These are phyloP conservation scores for Drosophila acutilabella DNA, from an alignment of 2,888 invertebrate genomes.

Conservation along the genomic window DNA sequence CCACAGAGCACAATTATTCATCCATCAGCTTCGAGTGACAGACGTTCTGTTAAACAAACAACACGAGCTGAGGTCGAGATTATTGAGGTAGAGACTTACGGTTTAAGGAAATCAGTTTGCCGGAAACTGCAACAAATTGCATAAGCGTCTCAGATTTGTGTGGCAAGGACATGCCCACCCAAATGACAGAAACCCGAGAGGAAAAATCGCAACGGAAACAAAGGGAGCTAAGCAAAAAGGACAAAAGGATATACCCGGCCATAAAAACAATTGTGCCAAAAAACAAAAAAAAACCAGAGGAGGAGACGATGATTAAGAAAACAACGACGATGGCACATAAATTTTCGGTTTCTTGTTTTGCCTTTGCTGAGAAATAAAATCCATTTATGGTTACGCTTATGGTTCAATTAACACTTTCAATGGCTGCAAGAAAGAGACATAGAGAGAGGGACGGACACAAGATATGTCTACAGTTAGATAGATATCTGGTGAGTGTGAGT, in stretches of 20 bases:
- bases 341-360: slow-evolving; percentile 68
- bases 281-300: not conserved
- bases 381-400: slow-evolving; percentile 83
- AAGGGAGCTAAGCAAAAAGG: slow-evolving; percentile 40
- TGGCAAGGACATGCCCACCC: slow-evolving; percentile 73
- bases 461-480: slow-evolving; percentile 20
- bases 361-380: slow-evolving; percentile 77
- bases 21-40: slow-evolving; percentile 41
- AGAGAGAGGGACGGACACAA: slow-evolving; percentile 13
- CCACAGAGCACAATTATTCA: slow-evolving; percentile 25
- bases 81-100: not conserved
- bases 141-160: slow-evolving; percentile 63
- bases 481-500: slow-evolving; percentile 34
- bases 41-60: slow-evolving; percentile 56
- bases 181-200: slow-evolving; percentile 38
- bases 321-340: slow-evolving; percentile 58
- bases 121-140: slow-evolving; percentile 77
- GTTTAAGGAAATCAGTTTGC: slow-evolving; percentile 24
- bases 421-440: slow-evolving; percentile 33
- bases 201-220: slow-evolving; percentile 41
- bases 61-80: slow-evolving; percentile 37
- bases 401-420: slow-evolving; percentile 83
- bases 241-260: slow-evolving; percentile 39
- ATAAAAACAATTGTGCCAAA: slow-evolving; percentile 65
- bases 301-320: not conserved